Percentiles rank a stretch among this genome's conserved stretches.
Conservation (phyloP, 2,797 vertebrate species). For the Ficedula albicollis region DNA sequence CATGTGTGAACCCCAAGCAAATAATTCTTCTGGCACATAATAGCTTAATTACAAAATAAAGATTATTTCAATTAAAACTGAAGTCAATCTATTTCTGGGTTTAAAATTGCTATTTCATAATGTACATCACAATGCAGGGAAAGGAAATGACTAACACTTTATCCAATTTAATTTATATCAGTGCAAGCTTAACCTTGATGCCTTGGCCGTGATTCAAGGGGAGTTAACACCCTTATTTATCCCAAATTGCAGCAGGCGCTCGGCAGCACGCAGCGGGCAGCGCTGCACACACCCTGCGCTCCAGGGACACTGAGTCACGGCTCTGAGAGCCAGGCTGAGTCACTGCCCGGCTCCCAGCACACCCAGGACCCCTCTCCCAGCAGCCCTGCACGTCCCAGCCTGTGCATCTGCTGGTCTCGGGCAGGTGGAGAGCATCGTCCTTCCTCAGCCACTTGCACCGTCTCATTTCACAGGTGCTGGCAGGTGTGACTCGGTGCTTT, state of each 20-base stretch:
- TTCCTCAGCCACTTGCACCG: fast-evolving
- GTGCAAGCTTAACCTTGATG: constrained; percentile 41
- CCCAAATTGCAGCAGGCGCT: neutral
- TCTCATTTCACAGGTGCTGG: too few relatives aligned
- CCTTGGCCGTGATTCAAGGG: neutral
- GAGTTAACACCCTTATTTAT: constrained; percentile 24
- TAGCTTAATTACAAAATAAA: constrained; percentile 34
- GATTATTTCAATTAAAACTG: constrained; percentile 40
- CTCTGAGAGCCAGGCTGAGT: neutral
- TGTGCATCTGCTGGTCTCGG: neutral
- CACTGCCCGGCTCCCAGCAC: neutral
- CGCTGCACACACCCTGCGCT: neutral
- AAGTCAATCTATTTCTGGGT: neutral
- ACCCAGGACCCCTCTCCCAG: neutral
- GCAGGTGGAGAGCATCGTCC: neutral
- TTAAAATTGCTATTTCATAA: constrained; percentile 38
- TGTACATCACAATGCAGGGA: neutral
- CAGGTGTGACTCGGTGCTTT: neutral
- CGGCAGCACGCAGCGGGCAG: neutral
- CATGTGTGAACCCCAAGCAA: neutral
- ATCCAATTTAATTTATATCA: constrained; percentile 49
- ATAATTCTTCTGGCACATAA: neutral
- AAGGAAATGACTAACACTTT: constrained; percentile 48
- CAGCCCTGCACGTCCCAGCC: neutral
- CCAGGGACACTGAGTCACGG: neutral